phyloP scores from a whole-genome alignment of 2,888 invertebrate species.

The Pristionchus maxplancki region DNA sequence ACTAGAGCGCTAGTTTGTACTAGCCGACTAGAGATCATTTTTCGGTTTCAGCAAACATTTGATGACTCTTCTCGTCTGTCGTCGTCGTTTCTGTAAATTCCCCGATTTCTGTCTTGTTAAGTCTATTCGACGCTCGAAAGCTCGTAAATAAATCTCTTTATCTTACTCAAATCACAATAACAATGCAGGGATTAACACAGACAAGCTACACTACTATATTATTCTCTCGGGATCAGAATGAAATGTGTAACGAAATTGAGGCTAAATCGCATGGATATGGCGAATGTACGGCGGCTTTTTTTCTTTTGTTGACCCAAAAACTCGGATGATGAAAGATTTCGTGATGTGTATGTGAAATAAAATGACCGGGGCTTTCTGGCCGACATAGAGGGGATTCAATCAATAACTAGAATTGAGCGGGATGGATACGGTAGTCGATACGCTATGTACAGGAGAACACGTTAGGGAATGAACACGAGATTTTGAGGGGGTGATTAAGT shows the following conservation, averaged over 20 bases:
- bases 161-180: conserved; percentile 30
- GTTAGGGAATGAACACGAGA: conserved; percentile 3
- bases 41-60: background rate
- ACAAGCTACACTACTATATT: conserved; percentile 28
- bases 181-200: background rate
- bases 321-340: conserved; percentile 12
- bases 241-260: conserved; percentile 28
- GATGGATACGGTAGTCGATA: background rate
- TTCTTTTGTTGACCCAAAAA: conserved; percentile 37
- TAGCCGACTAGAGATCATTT: background rate
- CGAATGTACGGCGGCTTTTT: conserved; percentile 23
- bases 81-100: no score
- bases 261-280: conserved; percentile 29
- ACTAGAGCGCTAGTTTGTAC: background rate
- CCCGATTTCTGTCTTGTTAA: no score
- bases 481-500: no score
- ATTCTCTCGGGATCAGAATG: background rate
- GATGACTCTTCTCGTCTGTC: no score
- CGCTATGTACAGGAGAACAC: conserved; percentile 33
- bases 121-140: no score
- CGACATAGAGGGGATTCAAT: conserved; percentile 34
- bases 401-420: conserved; percentile 20
- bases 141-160: conserved; percentile 28
- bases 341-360: background rate
- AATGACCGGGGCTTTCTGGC: conserved; percentile 22